Conservation (phyloP, 2,797 vertebrate species). For the Fringilla coelebs region DNA sequence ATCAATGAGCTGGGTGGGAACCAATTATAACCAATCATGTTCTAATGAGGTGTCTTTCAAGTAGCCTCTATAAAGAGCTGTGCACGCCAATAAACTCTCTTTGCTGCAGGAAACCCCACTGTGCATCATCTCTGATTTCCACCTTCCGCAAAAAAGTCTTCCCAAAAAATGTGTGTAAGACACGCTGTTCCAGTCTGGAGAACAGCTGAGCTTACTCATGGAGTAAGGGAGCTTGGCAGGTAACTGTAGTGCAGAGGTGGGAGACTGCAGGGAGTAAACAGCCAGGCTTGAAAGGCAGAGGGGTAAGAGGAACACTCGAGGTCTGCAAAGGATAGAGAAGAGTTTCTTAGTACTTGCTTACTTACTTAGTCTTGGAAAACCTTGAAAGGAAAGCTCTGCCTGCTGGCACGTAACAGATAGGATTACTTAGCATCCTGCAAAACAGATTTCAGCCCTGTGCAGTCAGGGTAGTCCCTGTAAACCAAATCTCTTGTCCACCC, state of each 20-base stretch:
- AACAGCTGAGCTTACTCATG: not conserved
- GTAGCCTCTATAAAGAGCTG: not conserved
- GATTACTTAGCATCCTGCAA: not conserved
- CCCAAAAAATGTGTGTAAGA: not conserved
- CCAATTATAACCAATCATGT: not conserved
- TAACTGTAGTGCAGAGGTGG: not conserved
- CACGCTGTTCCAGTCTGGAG: not conserved
- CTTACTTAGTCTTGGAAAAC: not conserved
- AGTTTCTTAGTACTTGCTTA: not conserved
- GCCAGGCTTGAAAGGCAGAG: not conserved
- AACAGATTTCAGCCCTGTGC: not conserved
- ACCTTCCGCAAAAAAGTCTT: not conserved
- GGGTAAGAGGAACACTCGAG: not conserved
- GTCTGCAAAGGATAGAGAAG: not conserved
- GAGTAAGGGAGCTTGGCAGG: not conserved
- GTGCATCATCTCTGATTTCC: not conserved
- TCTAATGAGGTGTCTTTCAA: not conserved
- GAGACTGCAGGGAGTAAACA: not conserved
- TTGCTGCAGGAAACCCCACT: not conserved
- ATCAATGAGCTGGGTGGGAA: not conserved
- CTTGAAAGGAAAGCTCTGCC: not conserved
- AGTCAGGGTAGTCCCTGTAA: not conserved
- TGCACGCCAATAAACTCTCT: not conserved
- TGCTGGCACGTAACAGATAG: fast-evolving
- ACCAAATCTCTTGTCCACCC: not conserved